Evolutionary conservation across 2,113 vertebrate genomes (phyloP).

Genomic region (Piprites chloris): DNA sequence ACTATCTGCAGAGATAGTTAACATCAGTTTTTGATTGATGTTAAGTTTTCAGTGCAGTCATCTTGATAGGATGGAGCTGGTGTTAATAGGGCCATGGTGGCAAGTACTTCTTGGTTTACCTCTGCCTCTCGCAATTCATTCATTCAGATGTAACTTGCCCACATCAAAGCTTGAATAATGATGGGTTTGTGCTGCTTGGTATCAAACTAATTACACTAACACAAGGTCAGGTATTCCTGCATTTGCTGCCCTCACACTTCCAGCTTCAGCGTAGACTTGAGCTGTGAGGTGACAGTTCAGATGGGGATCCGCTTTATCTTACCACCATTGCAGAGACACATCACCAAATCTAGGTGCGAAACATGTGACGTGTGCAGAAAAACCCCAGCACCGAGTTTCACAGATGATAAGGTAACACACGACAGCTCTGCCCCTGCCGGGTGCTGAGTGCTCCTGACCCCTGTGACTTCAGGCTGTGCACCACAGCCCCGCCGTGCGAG

Average conservation of each 20-base stretch:
- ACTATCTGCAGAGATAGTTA: neutral
- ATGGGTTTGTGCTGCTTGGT: neutral
- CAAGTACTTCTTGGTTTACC: neutral
- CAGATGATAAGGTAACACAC: neutral
- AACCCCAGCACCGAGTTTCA: neutral
- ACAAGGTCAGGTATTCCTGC: neutral
- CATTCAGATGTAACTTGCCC: neutral
- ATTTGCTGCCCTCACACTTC: neutral
- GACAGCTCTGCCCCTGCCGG: neutral
- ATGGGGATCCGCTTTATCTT: neutral
- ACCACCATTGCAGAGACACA: fast-evolving
- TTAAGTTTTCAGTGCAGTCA: neutral
- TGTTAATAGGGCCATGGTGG: neutral
- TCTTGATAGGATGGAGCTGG: neutral
- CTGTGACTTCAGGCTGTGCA: too few relatives aligned
- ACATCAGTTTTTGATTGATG: neutral
- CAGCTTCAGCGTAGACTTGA: neutral
- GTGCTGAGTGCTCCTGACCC: neutral
- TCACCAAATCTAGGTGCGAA: neutral
- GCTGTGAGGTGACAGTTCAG: neutral
- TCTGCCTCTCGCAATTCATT: neutral
- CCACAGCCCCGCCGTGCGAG: fast-evolving
- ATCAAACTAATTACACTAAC: neutral
- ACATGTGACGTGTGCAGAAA: fast-evolving
- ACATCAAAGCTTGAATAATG: neutral